Evolutionary conservation across 2,888 invertebrate species (phyloP), one percentile per base, ranked within the genome.

Genomic region (Diplazon laetatorius): DNA sequence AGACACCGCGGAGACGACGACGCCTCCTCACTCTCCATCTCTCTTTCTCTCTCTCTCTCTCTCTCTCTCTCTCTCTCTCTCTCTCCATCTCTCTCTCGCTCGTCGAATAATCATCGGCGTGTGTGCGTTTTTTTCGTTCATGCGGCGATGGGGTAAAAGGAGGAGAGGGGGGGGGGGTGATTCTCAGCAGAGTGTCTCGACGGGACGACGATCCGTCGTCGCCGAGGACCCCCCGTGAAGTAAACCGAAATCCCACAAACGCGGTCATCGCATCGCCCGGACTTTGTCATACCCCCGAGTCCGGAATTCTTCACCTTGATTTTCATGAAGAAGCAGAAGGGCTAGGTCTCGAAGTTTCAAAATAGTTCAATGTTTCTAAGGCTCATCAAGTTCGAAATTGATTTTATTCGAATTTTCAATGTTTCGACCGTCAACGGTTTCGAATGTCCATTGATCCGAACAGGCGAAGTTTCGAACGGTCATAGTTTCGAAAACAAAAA

Each of bases 221-320:
- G 74, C 70, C 75, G 76, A 80, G 69, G 80, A 88, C 88, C 88
- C 88, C 88, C 85, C 85, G 87, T 81, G 37, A 83, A 57, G 85
- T 85, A 85, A 86, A 87, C 87, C n/a, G 86, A 86, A 87, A 84
- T 82, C 30, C 30, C 30, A 6, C 80, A 48, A 60, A 59, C 68
- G 75, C 57, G 18, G 18, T 55, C 22, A 10, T 44, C 60, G 63
- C 60, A 42, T 66, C 76, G n/a, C n/a, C 57, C 52, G 60, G 52
- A 75, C 62, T 68, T 44, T n/a, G 20, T 70, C 44, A 22, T 42
- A 57, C 52, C 57, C 57, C n/a, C n/a, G n/a, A n/a, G n/a, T n/a
- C n/a, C n/a, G n/a, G n/a, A n/a, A n/a, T n/a, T n/a, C n/a, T n/a
- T n/a, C n/a, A n/a, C n/a, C n/a, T n/a, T n/a, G n/a, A n/a, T n/a